Percentiles rank a stretch among this genome's conserved stretches.
These are phyloP conservation scores for Himalopsyche tibetana DNA, from an alignment of 2,888 invertebrate genomes.

Conservation along the genomic window DNA sequence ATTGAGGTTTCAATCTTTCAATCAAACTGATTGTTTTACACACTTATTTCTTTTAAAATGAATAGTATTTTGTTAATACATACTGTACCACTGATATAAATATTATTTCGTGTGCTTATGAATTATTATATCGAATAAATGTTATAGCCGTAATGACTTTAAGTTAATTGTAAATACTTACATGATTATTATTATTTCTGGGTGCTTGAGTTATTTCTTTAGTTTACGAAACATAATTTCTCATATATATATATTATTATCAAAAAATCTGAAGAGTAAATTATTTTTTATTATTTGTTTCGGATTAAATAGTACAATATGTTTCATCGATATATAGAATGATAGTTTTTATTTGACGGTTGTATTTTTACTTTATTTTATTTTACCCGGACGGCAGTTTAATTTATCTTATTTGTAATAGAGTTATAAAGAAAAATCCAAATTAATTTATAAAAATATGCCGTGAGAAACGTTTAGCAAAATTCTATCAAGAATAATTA, in stretches of 20 bases:
- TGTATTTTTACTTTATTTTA: neutral
- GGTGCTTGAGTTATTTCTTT: slow-evolving; percentile 18
- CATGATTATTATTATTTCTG: slow-evolving; percentile 4
- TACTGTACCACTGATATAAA: neutral
- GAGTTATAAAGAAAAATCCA: slow-evolving; percentile 9
- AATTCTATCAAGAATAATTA: neutral
- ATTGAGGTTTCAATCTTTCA: too few species aligned
- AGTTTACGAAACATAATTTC: neutral
- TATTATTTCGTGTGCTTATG: slow-evolving; percentile 6
- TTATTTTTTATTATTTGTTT: neutral
- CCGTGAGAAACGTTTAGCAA: neutral
- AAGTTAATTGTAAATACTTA: slow-evolving; percentile 21
- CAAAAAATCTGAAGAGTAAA: neutral
- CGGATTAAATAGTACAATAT: neutral
- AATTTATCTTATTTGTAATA: neutral
- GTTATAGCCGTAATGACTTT: neutral
- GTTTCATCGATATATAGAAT: neutral
- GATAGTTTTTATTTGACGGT: too few species aligned
- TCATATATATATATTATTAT: neutral
- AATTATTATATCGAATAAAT: slow-evolving; percentile 29
- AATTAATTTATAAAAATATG: slow-evolving; percentile 7
- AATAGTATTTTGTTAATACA: neutral
- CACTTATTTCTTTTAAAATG: too few species aligned
- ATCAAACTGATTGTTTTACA: too few species aligned
- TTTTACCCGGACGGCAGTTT: neutral